Conservation (phyloP, 2,888 invertebrate genomes). For the Tanytarsus gracilentus region DNA sequence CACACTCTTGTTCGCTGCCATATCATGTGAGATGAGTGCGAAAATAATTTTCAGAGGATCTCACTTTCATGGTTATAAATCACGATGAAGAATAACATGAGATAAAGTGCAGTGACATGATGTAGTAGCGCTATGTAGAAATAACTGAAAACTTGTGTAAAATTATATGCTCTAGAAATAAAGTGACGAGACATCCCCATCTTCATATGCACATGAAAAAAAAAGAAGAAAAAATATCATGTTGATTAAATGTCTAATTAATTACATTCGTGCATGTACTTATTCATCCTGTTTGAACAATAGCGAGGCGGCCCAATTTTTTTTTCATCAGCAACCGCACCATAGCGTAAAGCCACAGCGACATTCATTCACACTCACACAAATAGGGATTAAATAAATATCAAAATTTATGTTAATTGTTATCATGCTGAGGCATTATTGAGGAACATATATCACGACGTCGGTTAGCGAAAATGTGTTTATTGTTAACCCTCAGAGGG, state of each 20-base stretch:
- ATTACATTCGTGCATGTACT: constrained; percentile 1
- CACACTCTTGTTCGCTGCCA: too few species aligned
- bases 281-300: neutral
- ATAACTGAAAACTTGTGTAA: neutral
- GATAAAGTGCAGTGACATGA: too few species aligned
- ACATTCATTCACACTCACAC: neutral
- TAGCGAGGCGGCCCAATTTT: neutral
- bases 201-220: neutral
- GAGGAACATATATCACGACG: too few species aligned
- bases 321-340: neutral
- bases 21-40: too few species aligned
- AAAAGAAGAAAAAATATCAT: constrained; percentile 1
- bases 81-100: too few species aligned
- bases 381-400: neutral
- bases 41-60: too few species aligned
- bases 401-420: constrained; percentile 17
- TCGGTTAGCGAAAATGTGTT: too few species aligned
- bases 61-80: too few species aligned
- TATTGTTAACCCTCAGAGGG: neutral
- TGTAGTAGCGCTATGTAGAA: too few species aligned
- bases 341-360: neutral
- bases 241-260: constrained; percentile 20
- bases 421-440: too few species aligned
- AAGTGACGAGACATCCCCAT: constrained; percentile 2
- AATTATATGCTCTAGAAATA: neutral